phyloP scores from a whole-genome alignment of 37 sponge, comb jelly and placozoan species.

The Diacarnus erythraeanus region DNA sequence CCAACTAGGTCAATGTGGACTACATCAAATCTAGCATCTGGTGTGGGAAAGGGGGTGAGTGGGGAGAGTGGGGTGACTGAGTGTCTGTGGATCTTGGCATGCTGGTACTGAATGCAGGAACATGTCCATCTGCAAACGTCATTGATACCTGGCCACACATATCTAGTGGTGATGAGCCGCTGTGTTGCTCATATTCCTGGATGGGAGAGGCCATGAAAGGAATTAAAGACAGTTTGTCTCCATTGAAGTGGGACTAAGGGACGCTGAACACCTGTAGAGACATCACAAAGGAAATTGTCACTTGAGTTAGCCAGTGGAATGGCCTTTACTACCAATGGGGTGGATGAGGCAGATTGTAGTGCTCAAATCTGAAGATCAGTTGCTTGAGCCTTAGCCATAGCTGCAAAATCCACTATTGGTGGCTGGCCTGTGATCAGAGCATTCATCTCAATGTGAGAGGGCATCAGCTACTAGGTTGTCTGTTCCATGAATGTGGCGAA shows the following conservation, averaged over 20 bases:
- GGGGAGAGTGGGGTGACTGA: constrained; percentile 37
- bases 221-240: constrained; percentile 46
- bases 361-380: constrained; percentile 53
- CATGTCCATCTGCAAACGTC: constrained; percentile 58
- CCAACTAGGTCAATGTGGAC: constrained; percentile 70
- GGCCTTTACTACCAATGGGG: constrained; percentile 22
- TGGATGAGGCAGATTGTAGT: too few relatives aligned
- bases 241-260: constrained; percentile 47
- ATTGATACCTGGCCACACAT: constrained; percentile 70
- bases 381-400: constrained; percentile 40
- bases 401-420: constrained; percentile 38
- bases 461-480: constrained; percentile 68
- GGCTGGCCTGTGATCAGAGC: constrained; percentile 21
- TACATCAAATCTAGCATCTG: constrained; percentile 44
- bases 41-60: constrained; percentile 42
- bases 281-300: constrained; percentile 42
- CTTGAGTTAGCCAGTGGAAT: constrained; percentile 25
- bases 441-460: constrained; percentile 60
- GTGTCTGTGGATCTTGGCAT: constrained; percentile 52
- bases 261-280: constrained; percentile 53
- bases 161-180: constrained; percentile 46
- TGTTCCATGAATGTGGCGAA: constrained; percentile 48
- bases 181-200: constrained; percentile 68
- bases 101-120: constrained; percentile 54
- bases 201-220: constrained; percentile 59